These are phyloP conservation scores for Rhinogobio ventralis DNA, from an alignment of 2,797 vertebrate species.

Conservation along the genomic window DNA sequence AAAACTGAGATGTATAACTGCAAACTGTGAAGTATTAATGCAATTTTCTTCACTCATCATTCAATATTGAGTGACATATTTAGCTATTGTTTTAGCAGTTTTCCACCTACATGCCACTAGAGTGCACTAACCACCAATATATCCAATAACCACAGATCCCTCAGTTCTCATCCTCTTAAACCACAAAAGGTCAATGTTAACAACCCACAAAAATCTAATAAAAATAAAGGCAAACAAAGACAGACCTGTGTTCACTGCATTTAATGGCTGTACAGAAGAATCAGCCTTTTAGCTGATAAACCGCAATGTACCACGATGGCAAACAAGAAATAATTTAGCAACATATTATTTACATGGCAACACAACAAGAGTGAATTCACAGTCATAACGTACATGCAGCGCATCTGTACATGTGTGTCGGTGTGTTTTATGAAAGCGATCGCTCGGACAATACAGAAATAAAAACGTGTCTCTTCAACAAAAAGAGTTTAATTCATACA, in stretches of 20 bases:
- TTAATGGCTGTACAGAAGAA: constrained; percentile 22
- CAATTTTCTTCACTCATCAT: not conserved
- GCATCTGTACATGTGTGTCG: constrained; percentile 20
- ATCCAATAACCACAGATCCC: not conserved
- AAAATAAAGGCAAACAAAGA: not conserved
- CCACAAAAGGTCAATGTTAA: not conserved
- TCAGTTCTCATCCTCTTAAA: not conserved
- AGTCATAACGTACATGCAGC: not conserved
- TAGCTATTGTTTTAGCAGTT: not conserved
- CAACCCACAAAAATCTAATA: not conserved
- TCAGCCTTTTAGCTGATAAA: constrained; percentile 7
- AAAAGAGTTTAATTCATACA: not conserved
- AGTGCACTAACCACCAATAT: not conserved
- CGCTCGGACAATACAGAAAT: not conserved
- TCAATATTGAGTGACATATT: not conserved
- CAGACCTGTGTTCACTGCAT: constrained; percentile 7
- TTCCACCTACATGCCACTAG: not conserved
- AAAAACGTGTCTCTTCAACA: not conserved
- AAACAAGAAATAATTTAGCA: constrained; percentile 30
- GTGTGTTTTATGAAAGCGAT: not conserved
- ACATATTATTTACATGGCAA: constrained; percentile 25
- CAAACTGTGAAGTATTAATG: not conserved
- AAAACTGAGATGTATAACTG: too few species aligned
- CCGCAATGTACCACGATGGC: constrained; percentile 12
- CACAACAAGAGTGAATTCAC: constrained; percentile 22